Evolutionary conservation across 1,140 invertebrate species (phyloP).

Genomic region (Dendrolimus punctatus): DNA sequence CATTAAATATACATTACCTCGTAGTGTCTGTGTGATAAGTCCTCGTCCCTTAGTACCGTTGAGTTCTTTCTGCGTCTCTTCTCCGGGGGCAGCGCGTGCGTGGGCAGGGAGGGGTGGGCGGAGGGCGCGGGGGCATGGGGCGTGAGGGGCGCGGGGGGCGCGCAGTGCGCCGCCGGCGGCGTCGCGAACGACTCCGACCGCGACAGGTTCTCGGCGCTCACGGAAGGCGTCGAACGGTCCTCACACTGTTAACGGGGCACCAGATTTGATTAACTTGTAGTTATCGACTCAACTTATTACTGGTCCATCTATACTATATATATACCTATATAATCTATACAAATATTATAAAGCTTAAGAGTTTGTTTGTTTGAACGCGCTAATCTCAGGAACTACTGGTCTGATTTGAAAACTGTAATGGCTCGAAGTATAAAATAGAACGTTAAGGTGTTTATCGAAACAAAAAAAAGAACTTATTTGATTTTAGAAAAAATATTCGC

Average conservation of each 20-base stretch:
- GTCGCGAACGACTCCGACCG: conserved; percentile 50
- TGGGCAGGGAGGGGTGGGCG: conserved; percentile 16
- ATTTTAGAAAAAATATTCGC: no score
- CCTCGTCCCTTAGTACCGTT: conserved; percentile 44
- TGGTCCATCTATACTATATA: no score
- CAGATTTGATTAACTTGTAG: no score
- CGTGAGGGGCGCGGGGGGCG: conserved; percentile 31
- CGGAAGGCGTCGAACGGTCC: conserved; percentile 60
- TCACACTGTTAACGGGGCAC: conserved; percentile 38
- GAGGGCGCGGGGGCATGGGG: conserved; percentile 34
- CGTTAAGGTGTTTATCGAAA: no score
- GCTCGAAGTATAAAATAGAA: no score
- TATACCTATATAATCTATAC: no score
- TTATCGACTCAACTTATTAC: no score
- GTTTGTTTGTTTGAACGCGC: no score
- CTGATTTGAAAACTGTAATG: no score
- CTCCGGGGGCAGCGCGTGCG: conserved; percentile 31
- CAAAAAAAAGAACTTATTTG: no score
- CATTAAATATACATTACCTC: conserved; percentile 29
- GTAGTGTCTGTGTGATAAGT: conserved; percentile 49
- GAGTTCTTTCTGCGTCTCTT: conserved; percentile 64
- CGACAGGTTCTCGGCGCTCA: conserved; percentile 65
- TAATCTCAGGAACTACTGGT: no score
- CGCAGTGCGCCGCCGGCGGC: conserved; percentile 46
- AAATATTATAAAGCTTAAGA: no score